These are phyloP conservation scores for Euzophera pinguis DNA, from an alignment of 2,888 invertebrate genomes.

Conservation along the genomic window DNA sequence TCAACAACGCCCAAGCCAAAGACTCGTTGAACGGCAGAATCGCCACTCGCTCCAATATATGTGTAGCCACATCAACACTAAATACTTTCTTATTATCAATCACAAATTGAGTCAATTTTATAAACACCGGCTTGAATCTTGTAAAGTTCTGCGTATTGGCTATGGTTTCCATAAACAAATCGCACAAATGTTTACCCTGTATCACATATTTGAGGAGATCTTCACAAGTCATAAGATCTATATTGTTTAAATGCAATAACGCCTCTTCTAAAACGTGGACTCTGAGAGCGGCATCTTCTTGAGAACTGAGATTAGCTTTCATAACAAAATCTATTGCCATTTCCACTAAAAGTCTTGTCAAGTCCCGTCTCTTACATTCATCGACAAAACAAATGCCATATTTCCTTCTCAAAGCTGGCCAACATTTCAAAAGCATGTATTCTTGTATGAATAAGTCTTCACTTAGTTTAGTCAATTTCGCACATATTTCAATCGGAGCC, in stretches of 20 bases:
- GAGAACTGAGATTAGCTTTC: slow-evolving; percentile 19
- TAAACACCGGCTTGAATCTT: slow-evolving; percentile 54
- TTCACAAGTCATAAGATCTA: slow-evolving; percentile 34
- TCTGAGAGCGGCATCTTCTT: slow-evolving; percentile 29
- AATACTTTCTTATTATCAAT: slow-evolving; percentile 34
- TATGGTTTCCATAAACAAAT: slow-evolving; percentile 46
- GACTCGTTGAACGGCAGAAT: slow-evolving; percentile 50
- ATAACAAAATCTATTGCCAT: slow-evolving; percentile 45
- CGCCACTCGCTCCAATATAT: slow-evolving; percentile 54
- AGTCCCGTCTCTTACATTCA: slow-evolving; percentile 41
- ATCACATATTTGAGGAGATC: slow-evolving; percentile 37
- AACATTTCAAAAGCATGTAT: slow-evolving; percentile 37
- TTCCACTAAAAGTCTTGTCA: slow-evolving; percentile 46
- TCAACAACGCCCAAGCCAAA: slow-evolving; percentile 39
- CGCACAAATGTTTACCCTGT: slow-evolving; percentile 35
- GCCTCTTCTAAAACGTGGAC: slow-evolving; percentile 37
- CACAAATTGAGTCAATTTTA: slow-evolving; percentile 48
- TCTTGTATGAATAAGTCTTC: slow-evolving; percentile 46
- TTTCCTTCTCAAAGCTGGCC: slow-evolving; percentile 27
- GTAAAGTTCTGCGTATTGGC: slow-evolving; percentile 61
- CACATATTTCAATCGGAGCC: slow-evolving; percentile 18
- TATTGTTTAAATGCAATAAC: slow-evolving; percentile 45
- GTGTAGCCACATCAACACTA: slow-evolving; percentile 33
- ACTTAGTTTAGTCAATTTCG: slow-evolving; percentile 24
- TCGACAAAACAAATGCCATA: slow-evolving; percentile 42